phyloP scores from a whole-genome alignment of 2,113 vertebrate species.

The Anguilla rostrata region DNA sequence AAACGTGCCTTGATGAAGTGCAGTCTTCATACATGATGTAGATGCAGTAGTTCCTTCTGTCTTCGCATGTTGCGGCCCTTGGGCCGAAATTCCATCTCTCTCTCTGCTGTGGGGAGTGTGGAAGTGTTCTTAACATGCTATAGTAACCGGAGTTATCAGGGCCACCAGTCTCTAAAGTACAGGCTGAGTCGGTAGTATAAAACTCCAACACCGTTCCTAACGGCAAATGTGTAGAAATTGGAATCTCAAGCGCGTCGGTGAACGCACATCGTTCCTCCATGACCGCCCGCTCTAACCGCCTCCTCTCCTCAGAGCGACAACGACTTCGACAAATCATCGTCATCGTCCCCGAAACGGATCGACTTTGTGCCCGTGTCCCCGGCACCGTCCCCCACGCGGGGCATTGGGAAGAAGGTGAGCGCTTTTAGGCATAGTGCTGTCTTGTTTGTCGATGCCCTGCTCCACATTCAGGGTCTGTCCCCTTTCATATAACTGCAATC shows the following conservation, averaged over 20 bases:
- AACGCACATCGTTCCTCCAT: neutral
- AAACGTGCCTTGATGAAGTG: too few species aligned
- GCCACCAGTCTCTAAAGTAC: conserved; percentile 70
- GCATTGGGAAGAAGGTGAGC: conserved; percentile 90
- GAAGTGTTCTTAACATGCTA: conserved; percentile 61
- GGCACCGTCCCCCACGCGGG: conserved; percentile 91
- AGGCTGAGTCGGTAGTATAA: conserved; percentile 76
- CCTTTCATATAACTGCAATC: neutral
- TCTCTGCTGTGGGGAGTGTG: conserved; percentile 44
- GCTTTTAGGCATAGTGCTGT: neutral
- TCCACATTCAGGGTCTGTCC: neutral
- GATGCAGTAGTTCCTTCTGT: neutral
- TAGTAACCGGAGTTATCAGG: conserved; percentile 70
- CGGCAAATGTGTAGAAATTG: neutral
- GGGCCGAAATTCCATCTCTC: conserved; percentile 34
- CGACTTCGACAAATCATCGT: conserved; percentile 86
- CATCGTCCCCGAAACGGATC: conserved; percentile 88
- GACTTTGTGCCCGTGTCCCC: conserved; percentile 95
- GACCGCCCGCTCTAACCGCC: neutral
- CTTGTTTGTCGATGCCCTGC: neutral
- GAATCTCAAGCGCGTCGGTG: neutral
- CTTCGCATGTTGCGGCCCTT: neutral
- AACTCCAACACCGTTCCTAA: conserved; percentile 59
- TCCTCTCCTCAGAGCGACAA: conserved; percentile 78
- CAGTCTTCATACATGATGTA: too few species aligned